Evolutionary conservation across 2,888 invertebrate species (phyloP).

Genomic region (Automeris io): DNA sequence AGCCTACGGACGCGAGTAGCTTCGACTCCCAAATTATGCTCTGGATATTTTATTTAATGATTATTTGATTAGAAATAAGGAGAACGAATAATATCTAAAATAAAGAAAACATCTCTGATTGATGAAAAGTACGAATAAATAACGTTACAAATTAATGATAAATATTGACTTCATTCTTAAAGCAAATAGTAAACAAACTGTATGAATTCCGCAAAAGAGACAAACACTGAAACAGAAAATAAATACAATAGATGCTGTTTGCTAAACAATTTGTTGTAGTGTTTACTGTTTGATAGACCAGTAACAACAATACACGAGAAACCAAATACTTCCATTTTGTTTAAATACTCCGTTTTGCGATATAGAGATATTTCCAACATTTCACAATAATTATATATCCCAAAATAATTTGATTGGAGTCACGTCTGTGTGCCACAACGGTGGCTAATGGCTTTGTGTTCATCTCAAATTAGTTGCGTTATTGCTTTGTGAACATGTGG

Average conservation of each 20-base stretch:
- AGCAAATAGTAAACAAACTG: neutral
- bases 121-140: too few relatives aligned
- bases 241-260: neutral
- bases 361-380: neutral
- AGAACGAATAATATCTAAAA: too few relatives aligned
- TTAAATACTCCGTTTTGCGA: too few relatives aligned
- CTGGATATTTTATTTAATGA: too few relatives aligned
- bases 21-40: too few relatives aligned
- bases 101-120: too few relatives aligned
- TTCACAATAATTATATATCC: neutral
- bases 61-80: too few relatives aligned
- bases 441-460: slow-evolving; percentile 31
- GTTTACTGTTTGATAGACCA: neutral
- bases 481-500: slow-evolving; percentile 33
- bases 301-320: too few relatives aligned
- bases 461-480: slow-evolving; percentile 39
- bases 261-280: neutral
- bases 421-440: slow-evolving; percentile 7
- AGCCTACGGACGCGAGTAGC: too few relatives aligned
- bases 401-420: neutral
- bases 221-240: neutral
- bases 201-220: neutral
- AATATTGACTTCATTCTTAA: neutral
- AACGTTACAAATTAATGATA: too few relatives aligned
- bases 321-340: too few relatives aligned